These are phyloP conservation scores for Eutrigla gurnardus DNA, from an alignment of 2,797 vertebrate species.

Conservation along the genomic window DNA sequence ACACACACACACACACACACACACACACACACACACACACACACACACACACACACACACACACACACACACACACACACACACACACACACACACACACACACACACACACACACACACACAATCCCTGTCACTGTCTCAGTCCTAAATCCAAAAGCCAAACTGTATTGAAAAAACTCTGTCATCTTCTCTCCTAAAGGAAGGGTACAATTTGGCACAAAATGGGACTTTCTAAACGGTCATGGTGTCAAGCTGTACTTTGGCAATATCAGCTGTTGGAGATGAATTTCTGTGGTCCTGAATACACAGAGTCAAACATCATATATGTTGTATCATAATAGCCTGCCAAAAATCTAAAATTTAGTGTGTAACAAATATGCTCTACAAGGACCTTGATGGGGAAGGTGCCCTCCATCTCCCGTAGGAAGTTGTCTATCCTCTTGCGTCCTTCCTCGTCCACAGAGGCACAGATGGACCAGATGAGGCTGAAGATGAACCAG, in stretches of 20 bases:
- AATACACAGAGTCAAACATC: neutral
- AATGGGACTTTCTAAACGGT: neutral
- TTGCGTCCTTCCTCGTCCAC: constrained; percentile 88
- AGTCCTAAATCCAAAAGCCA: no score
- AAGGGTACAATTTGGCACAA: neutral
- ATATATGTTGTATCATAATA: neutral
- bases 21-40: no score
- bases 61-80: no score
- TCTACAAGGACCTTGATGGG: constrained; percentile 66
- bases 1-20: no score
- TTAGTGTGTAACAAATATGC: neutral
- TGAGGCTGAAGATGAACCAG: constrained; percentile 87
- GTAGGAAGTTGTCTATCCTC: constrained; percentile 85
- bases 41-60: no score
- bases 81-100: no score
- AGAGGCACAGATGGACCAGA: constrained; percentile 88
- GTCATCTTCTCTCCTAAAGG: no score
- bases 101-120: no score
- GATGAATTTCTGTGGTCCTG: neutral
- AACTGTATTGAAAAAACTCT: no score
- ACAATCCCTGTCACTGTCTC: no score
- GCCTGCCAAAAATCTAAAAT: neutral
- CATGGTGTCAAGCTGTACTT: neutral
- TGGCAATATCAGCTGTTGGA: neutral
- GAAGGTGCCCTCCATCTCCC: constrained; percentile 84